Base-by-base conservation (phyloP, 2,797 vertebrate genomes). In the Orientallactaga sibirica region DNA sequence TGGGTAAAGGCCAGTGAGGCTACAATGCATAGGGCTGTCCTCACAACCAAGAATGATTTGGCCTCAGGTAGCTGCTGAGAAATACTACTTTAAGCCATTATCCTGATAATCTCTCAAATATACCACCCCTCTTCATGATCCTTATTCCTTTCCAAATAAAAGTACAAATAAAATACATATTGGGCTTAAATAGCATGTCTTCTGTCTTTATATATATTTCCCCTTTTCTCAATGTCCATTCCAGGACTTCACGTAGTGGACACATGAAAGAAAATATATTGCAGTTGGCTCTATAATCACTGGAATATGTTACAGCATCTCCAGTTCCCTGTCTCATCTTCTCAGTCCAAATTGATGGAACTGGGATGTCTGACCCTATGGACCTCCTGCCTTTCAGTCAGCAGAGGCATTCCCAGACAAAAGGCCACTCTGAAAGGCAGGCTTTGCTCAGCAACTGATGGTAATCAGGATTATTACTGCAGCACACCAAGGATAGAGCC, bases 71-170 rank as follows among this genome's bases (percentile, higher is more conserved):
- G 16, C 15, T 55, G 6, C 9, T 88, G 48, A 93, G 88, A 92
- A 95, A 61, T 14, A 14, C 25, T 66, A 3, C 37, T 61, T 80
- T 62, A 55, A 75, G 37, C 37, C 48, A 88, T 52, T 64, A 58
- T 20, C 70, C 64, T 75, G 89, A 73, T 33, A 86, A 91, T 74
- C n/a, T 8, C 48, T 88, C 55, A 83, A 93, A 88, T 2, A 24
- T 20, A 70, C 61, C 80, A 43, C 22, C 22, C 25, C 12, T 55
- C 73, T 71, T 22, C 12, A 11, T 55, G 20, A 67, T 90, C 22
- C 24, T 27, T 78, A 48, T 37, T 75, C 58, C 41, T 82, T 77
- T 81, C n/a, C 29, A 77, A 24, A 81, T n/a, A 61, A 90, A 86
- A 84, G 12, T 3, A 14, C 33, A 37, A 37, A 37, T 37, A 37